Evolutionary conservation across 2,797 vertebrate genomes (phyloP), one percentile per base, ranked within the genome.

Genomic region (Podargus strigoides): DNA sequence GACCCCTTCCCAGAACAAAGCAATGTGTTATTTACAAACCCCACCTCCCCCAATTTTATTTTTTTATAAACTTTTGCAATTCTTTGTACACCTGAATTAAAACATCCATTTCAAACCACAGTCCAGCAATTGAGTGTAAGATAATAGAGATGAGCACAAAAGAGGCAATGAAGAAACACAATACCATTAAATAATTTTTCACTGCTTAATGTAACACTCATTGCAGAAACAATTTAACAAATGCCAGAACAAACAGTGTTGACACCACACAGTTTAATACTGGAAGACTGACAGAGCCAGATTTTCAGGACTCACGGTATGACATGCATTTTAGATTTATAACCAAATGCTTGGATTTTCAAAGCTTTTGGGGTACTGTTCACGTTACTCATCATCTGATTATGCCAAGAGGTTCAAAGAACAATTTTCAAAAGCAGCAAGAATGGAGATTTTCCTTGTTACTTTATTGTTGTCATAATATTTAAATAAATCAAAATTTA

Each of bases 101-200:
- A 86, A 76, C 22, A 77, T 26, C 72, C 42, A 46, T 78, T 92
- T 73, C 89, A 73, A 69, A 76, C 23, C 13, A 3, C 39, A 76
- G 73, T 63, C 77, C 74, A 90, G 62, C 62, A 84, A n/a, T 1
- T 39, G 76, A 81, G 30, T 22, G 53, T 53, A 69, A 50, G 55
- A 86, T 67, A 79, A 77, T 4, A 5, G 30, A 86, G 26, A 62
- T 8, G 59, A 82, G 73, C 17, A 4, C 82, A 70, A 82, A 84
- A 91, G 59, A 72, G n/a, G 63, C 56, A 87, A 85, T 59, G 52
- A 82, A 80, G 75, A 92, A 91, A 94, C 82, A 89, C 62, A 93
- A 62, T 14, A 82, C 59, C 67, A 94, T 63, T 88, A 96, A 95
- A 94, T 94, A 47, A 86, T 88, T 94, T 94, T 93, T 86, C 77